Base-by-base conservation (phyloP, 2,888 invertebrate genomes). In the Pegoplata infirma region DNA sequence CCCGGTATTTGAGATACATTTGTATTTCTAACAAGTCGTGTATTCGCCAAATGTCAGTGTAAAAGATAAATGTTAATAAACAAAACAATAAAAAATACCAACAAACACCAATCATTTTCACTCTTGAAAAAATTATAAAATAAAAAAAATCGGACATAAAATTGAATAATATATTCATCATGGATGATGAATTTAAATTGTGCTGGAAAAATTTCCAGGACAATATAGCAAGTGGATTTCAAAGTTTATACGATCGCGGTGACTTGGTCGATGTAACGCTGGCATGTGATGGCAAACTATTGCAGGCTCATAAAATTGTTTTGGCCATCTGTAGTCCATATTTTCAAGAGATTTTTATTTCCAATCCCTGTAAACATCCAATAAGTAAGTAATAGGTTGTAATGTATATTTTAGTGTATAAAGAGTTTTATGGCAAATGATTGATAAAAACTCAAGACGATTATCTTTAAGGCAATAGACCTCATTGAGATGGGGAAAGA, bases 261-360 rank as follows among this genome's bases (percentile, higher is more conserved):
- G 89, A 90, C 81, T 84, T 91, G 75, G 91, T 91, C 10, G 91
- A 91, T 84, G 91, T 91, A 14, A 91, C 91, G 23, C 84, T 91
- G 49, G 91, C 91, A 40, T 91, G 91, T 80, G 91, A 91, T 84
- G 91, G 91, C 21, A 89, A 90, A 81, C 84, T 90, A 47, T 84
- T 91, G 66, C 90, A 90, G 82, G 91, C 91, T 10, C 91, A 91
- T 82, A 90, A 91, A 85, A 89, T 91, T 59, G 91, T 91, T 16
- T 84, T 91, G 80, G 91, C 91, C 14, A 91, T 91, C 61, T 91
- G 91, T 81, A 90, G 90, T 82, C 90, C 90, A 2, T 91, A 91
- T 83, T 91, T 91, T 82, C 90, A 90, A 80, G 90, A 90, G 83
- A 90, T 88, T 85, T 90, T 88, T 83, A 89, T 88, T 44, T 89